A percentile compares a stretch with the other conserved stretches of the same genome.
Conservation (phyloP, 2,113 vertebrate species). For the Labeo catla region DNA sequence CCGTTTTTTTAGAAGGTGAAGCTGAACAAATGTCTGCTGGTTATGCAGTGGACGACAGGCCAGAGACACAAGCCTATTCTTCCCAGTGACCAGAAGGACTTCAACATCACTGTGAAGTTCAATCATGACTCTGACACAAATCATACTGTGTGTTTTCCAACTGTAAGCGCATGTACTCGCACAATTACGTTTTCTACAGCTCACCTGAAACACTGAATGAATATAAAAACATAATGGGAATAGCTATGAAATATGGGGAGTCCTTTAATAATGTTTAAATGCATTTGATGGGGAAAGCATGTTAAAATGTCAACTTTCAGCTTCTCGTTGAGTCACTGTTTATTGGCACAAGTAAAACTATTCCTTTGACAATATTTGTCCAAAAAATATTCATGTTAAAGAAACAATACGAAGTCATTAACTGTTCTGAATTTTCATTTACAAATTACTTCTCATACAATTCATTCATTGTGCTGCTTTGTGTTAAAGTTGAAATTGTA, state of each 20-base stretch:
- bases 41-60: background rate
- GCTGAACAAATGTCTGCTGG: background rate
- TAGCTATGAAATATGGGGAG: background rate
- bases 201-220: background rate
- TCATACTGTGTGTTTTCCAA: no score
- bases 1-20: background rate
- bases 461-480: no score
- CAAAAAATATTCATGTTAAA: no score
- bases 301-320: background rate
- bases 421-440: no score
- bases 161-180: no score
- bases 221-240: background rate
- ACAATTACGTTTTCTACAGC: background rate
- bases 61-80: background rate
- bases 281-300: background rate
- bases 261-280: slow-evolving; percentile 2
- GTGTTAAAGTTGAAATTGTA: no score
- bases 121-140: no score
- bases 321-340: background rate
- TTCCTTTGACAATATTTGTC: no score
- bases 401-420: no score
- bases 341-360: background rate
- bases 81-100: background rate
- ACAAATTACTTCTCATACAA: no score
- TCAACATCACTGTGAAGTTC: background rate